phyloP scores from a whole-genome alignment of 2,113 vertebrate genomes.

The Rhinoptilus africanus region DNA sequence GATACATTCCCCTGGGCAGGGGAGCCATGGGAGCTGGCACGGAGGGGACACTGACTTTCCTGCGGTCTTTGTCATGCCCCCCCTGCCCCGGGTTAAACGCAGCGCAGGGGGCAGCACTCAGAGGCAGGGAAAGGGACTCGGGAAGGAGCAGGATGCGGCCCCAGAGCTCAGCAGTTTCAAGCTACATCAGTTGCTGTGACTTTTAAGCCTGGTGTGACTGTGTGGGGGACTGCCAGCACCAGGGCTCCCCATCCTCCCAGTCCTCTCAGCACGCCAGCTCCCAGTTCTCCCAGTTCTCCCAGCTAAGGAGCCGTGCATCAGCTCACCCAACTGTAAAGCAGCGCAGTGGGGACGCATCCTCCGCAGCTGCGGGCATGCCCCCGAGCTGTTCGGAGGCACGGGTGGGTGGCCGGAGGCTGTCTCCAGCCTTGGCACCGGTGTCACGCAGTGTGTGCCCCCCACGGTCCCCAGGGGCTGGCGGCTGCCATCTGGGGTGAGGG shows the following conservation, averaged over 20 bases:
- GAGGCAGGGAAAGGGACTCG: neutral
- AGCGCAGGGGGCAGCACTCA: neutral
- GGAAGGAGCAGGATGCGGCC: neutral
- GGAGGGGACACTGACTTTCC: neutral
- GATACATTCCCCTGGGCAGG: neutral
- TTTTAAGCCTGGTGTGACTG: neutral
- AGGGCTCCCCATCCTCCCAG: neutral
- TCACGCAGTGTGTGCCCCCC: neutral
- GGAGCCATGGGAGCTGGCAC: neutral
- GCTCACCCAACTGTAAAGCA: neutral
- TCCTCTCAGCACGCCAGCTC: neutral
- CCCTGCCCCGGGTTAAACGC: no score
- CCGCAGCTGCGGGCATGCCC: neutral
- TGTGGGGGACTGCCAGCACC: neutral
- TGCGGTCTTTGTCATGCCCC: neutral
- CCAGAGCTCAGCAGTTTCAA: neutral
- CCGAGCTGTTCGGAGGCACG: neutral
- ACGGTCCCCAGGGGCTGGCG: accelerated
- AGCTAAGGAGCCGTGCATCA: neutral
- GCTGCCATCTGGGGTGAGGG: neutral
- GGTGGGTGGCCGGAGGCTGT: neutral
- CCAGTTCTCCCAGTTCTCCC: neutral
- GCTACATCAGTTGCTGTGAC: neutral
- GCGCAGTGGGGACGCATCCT: neutral
- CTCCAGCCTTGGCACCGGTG: accelerated